phyloP scores from a whole-genome alignment of 1,140 invertebrate genomes.

The Chironomus tepperi region DNA sequence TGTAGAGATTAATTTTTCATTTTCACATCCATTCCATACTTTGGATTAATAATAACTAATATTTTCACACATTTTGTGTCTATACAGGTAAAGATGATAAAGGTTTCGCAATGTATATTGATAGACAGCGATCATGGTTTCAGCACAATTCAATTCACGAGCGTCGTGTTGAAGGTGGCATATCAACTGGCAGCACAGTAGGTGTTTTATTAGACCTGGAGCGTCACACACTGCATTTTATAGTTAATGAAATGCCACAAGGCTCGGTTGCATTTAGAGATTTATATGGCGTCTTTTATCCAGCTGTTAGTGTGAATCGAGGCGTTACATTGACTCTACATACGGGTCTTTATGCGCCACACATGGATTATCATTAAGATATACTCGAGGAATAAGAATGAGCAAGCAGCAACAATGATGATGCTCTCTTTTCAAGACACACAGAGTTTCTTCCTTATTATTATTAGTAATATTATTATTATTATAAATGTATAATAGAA shows the following conservation, averaged over 20 bases:
- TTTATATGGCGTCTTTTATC: constrained; percentile 91
- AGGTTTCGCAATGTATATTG: constrained; percentile 98
- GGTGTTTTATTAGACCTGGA: constrained; percentile 90
- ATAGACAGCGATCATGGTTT: constrained; percentile 89
- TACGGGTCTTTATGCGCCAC: constrained; percentile 82
- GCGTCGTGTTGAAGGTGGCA: constrained; percentile 81
- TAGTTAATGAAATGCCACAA: constrained; percentile 89
- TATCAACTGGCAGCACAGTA: constrained; percentile 73
- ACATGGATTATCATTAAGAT: constrained; percentile 36
- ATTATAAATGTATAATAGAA: too few relatives aligned
- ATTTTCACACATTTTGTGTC: constrained; percentile 21
- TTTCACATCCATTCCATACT: too few relatives aligned
- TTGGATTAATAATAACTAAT: neutral
- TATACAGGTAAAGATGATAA: constrained; percentile 88
- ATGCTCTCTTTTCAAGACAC: too few relatives aligned
- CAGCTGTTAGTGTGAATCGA: constrained; percentile 91
- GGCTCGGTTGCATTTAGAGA: constrained; percentile 79
- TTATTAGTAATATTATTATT: too few relatives aligned
- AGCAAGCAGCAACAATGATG: too few relatives aligned
- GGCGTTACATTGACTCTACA: constrained; percentile 90
- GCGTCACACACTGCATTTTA: constrained; percentile 82
- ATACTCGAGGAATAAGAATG: too few relatives aligned
- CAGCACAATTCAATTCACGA: constrained; percentile 89
- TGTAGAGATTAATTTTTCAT: too few relatives aligned
- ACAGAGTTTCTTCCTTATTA: too few relatives aligned